A percentile compares a stretch with the other conserved stretches of the same genome.
phyloP scores from a whole-genome alignment of 2,797 vertebrate genomes.

The Epinephelus malabaricus region DNA sequence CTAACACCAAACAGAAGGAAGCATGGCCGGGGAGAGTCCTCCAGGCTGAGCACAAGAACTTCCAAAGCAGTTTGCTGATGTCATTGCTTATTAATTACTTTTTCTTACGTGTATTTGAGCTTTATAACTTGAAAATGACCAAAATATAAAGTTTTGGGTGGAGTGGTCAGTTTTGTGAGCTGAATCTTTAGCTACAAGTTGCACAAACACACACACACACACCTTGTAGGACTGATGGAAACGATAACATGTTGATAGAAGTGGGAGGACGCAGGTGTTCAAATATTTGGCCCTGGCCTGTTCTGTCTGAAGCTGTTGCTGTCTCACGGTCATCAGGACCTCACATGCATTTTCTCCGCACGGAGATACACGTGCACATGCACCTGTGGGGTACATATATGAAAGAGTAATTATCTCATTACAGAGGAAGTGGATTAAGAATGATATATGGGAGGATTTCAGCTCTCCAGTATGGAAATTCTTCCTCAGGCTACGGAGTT shows the following conservation, averaged over 20 bases:
- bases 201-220: slow-evolving; percentile 22
- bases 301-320: slow-evolving; percentile 30
- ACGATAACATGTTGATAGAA: slow-evolving; percentile 46
- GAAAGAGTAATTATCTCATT: slow-evolving; percentile 6
- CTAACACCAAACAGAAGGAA: too few species aligned
- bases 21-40: too few species aligned
- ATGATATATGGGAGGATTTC: slow-evolving; percentile 15
- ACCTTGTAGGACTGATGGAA: slow-evolving; percentile 32
- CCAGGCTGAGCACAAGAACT: too few species aligned
- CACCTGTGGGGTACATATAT: slow-evolving; percentile 1
- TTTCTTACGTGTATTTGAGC: too few species aligned
- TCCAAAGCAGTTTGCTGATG: too few species aligned
- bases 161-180: slow-evolving; percentile 2
- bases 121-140: too few species aligned
- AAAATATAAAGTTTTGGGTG: background rate
- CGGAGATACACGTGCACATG: background rate
- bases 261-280: slow-evolving; percentile 59
- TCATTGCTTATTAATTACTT: too few species aligned
- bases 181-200: slow-evolving; percentile 12
- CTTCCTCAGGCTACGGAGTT: slow-evolving; percentile 3
- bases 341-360: slow-evolving; percentile 1
- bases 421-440: slow-evolving; percentile 8
- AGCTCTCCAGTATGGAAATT: background rate
- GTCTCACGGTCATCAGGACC: slow-evolving; percentile 34
- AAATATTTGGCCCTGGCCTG: slow-evolving; percentile 65